Conservation (phyloP, 1,140 invertebrate species). For the Apis dorsata region DNA sequence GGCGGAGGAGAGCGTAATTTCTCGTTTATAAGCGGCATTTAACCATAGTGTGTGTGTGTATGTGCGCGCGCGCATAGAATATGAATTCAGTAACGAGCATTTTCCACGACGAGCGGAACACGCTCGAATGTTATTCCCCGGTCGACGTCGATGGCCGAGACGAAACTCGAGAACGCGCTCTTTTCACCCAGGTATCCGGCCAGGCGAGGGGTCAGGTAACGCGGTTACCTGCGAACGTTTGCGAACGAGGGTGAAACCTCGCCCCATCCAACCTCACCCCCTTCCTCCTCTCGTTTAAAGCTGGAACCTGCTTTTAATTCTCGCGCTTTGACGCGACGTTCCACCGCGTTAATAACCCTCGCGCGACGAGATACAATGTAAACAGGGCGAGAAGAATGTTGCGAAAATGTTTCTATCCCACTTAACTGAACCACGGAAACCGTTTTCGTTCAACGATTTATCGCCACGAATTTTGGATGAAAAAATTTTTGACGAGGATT, state of each 20-base stretch:
- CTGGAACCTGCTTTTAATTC: constrained; percentile 29
- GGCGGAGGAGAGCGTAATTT: constrained; percentile 11
- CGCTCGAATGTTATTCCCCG: constrained; percentile 32
- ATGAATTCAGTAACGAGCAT: constrained; percentile 54
- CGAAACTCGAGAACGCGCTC: not conserved
- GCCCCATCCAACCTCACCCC: too few species aligned
- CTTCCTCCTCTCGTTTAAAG: not conserved
- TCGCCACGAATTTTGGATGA: too few species aligned
- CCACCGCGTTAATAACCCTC: constrained; percentile 32
- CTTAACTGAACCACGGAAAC: too few species aligned
- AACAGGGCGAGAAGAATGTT: constrained; percentile 18
- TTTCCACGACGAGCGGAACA: constrained; percentile 24
- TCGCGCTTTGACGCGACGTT: constrained; percentile 19
- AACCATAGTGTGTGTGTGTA: not conserved
- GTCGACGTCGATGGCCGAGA: constrained; percentile 2
- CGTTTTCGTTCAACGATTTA: too few species aligned
- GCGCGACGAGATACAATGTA: constrained; percentile 35
- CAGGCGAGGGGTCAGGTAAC: constrained; percentile 7
- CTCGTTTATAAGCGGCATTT: constrained; percentile 53
- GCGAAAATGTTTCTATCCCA: not conserved
- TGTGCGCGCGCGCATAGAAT: not conserved
- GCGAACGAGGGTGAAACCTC: not conserved
- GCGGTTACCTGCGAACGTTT: constrained; percentile 1
- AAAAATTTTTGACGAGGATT: too few species aligned
- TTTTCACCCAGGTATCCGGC: not conserved